Evolutionary conservation across 2,888 invertebrate genomes (phyloP).

Genomic region (Noctua fimbriata): DNA sequence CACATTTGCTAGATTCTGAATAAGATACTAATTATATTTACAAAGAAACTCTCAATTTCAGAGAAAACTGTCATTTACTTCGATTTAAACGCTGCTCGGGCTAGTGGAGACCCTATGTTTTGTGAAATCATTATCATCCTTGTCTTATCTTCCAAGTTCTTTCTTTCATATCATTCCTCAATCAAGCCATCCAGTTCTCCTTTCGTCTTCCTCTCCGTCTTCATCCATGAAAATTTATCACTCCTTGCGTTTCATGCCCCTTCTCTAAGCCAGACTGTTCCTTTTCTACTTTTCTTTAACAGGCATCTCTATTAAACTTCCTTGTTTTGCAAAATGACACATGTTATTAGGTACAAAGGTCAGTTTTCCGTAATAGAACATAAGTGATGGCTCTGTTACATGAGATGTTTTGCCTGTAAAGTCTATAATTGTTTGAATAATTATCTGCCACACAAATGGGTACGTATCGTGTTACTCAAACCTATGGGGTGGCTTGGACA

Average conservation of each 20-base stretch:
- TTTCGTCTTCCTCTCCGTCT: background rate
- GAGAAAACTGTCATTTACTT: too few relatives aligned
- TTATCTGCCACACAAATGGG: constrained; percentile 1
- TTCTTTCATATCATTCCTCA: too few relatives aligned
- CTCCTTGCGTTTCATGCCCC: background rate
- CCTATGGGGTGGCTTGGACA: background rate
- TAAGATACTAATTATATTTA: too few relatives aligned
- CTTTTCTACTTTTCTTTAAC: background rate
- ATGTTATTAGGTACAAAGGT: background rate
- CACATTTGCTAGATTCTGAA: too few relatives aligned
- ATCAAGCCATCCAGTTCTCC: background rate
- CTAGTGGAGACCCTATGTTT: too few relatives aligned
- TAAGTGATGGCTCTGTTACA: background rate
- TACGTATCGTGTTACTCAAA: background rate
- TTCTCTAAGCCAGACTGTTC: background rate
- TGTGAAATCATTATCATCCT: too few relatives aligned
- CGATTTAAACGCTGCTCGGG: too few relatives aligned
- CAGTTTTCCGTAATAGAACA: background rate
- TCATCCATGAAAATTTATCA: background rate
- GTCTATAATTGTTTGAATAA: constrained; percentile 3
- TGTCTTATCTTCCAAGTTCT: too few relatives aligned
- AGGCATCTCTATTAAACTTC: background rate
- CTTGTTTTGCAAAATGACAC: background rate
- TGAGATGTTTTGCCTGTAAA: background rate
- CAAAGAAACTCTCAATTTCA: too few relatives aligned